Percentiles rank a stretch among this genome's conserved stretches.
Conservation (phyloP, 2,797 vertebrate species). For the Enteromius afrohamiltoni region DNA sequence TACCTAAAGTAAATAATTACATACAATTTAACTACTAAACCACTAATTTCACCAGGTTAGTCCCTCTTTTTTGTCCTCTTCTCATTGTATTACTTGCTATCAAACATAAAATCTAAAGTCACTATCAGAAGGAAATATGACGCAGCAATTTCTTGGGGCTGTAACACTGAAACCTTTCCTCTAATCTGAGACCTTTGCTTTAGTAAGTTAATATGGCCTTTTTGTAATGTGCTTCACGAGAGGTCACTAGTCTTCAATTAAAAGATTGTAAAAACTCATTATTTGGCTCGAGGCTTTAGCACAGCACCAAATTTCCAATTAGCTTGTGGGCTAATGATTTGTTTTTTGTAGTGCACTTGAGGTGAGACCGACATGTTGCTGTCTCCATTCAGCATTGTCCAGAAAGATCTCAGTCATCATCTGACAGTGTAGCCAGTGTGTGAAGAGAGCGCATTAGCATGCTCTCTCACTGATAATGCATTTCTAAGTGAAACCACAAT, state of each 20-base stretch:
- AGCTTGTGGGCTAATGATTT: constrained; percentile 2
- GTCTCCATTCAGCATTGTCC: constrained; percentile 6
- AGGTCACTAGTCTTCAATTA: not conserved
- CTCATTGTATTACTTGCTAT: not conserved
- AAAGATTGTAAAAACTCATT: not conserved
- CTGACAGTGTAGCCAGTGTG: constrained; percentile 17
- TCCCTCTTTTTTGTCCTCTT: not conserved
- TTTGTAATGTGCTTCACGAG: not conserved
- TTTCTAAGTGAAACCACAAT: constrained; percentile 62
- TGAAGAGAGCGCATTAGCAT: constrained; percentile 21
- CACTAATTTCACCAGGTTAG: not conserved
- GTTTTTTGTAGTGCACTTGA: not conserved
- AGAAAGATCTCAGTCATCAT: constrained; percentile 27
- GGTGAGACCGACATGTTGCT: not conserved
- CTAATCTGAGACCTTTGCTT: not conserved
- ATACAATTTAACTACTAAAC: no score
- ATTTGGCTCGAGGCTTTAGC: not conserved
- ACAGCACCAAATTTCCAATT: not conserved
- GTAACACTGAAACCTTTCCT: not conserved
- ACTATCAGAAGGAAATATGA: not conserved
- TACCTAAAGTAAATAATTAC: no score
- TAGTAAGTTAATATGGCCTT: not conserved
- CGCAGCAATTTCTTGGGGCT: not conserved
- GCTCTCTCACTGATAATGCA: constrained; percentile 55
- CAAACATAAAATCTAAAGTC: not conserved